Conservation (phyloP, 2,888 invertebrate genomes). For the Morpho achilles region DNA sequence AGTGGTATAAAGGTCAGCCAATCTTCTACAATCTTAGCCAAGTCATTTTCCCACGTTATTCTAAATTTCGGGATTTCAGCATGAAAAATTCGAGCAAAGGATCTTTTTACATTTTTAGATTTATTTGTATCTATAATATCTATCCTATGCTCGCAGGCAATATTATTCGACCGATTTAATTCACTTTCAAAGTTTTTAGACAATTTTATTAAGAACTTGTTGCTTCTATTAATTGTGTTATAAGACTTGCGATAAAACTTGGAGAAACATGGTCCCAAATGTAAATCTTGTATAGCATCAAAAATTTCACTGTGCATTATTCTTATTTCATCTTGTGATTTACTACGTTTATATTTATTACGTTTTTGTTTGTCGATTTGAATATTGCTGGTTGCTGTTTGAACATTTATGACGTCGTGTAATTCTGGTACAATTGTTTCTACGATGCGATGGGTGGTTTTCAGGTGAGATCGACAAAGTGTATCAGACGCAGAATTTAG, state of each 20-base stretch:
- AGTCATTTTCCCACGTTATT: conserved; percentile 37
- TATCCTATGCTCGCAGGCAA: too few species aligned
- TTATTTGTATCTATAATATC: background rate
- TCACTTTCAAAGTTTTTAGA: conserved; percentile 6
- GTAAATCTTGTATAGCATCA: conserved; percentile 33
- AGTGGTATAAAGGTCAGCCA: conserved; percentile 26
- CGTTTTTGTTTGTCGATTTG: conserved; percentile 10
- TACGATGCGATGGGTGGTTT: background rate
- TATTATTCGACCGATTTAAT: background rate
- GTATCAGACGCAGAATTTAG: conserved; percentile 20
- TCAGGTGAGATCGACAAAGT: background rate
- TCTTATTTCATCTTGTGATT: conserved; percentile 43
- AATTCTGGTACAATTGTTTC: conserved; percentile 3
- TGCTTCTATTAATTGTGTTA: conserved; percentile 8
- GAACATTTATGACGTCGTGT: conserved; percentile 8
- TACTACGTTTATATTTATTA: conserved; percentile 32
- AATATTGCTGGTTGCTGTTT: conserved; percentile 16
- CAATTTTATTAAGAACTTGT: conserved; percentile 5
- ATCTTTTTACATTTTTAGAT: conserved; percentile 6
- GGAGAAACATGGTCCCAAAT: conserved; percentile 9
- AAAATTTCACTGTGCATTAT: conserved; percentile 31
- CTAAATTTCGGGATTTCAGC: conserved; percentile 5
- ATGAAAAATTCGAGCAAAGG: conserved; percentile 27
- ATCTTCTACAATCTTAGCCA: conserved; percentile 27
- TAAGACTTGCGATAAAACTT: conserved; percentile 33